Percentiles rank a stretch among this genome's conserved stretches.
Conservation (phyloP, 2,113 vertebrate genomes). For the Sula dactylatra region DNA sequence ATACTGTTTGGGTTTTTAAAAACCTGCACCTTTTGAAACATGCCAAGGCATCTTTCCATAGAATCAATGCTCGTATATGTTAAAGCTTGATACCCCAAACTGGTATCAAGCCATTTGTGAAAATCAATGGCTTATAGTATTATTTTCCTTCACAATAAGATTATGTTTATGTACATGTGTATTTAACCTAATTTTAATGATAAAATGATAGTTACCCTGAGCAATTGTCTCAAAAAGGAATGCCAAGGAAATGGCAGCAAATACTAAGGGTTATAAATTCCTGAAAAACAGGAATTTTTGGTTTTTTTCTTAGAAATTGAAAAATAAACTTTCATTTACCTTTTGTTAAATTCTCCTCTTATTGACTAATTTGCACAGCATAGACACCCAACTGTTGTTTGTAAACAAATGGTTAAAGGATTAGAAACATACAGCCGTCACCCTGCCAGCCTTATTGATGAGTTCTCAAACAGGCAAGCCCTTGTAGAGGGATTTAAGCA, state of each 20-base stretch:
- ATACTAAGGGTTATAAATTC: neutral
- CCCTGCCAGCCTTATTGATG: conserved; percentile 53
- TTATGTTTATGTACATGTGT: neutral
- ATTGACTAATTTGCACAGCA: conserved; percentile 45
- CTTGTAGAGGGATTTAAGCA: conserved; percentile 62
- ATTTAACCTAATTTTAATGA: neutral
- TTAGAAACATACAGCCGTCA: conserved; percentile 57
- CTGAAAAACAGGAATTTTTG: neutral
- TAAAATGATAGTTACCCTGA: neutral
- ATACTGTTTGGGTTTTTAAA: neutral
- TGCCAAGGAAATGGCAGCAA: neutral
- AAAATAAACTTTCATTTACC: neutral
- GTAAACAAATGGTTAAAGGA: conserved; percentile 58
- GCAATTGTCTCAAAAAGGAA: neutral
- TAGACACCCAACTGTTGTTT: conserved; percentile 51
- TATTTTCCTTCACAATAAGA: neutral
- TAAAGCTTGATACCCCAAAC: neutral
- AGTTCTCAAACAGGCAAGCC: conserved; percentile 60
- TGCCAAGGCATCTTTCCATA: neutral
- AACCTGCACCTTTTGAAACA: neutral
- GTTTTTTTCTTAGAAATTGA: neutral
- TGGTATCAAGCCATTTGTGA: neutral
- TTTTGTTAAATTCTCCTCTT: neutral
- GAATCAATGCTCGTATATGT: neutral
- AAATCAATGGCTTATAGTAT: neutral